Percentiles rank a stretch among this genome's conserved stretches.
These are phyloP conservation scores for Corydoras maculifer DNA, from an alignment of 2,113 vertebrate species.

Conservation along the genomic window DNA sequence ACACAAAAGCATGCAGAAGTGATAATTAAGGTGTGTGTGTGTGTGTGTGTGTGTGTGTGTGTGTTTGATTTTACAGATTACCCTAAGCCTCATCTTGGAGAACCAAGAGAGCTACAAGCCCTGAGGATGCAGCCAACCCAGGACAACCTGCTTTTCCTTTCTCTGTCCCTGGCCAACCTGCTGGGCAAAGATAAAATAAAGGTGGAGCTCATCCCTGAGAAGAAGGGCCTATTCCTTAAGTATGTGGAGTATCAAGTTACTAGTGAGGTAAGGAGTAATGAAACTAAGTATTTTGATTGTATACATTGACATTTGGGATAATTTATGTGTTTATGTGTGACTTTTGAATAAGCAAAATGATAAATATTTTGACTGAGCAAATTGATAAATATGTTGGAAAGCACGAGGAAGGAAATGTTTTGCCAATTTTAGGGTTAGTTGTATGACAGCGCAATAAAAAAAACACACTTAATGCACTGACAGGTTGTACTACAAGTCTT, in stretches of 20 bases:
- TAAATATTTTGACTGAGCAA: too few species aligned
- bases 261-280: conserved; percentile 73
- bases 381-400: too few species aligned
- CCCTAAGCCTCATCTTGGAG: conserved; percentile 66
- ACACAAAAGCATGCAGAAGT: not conserved
- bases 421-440: too few species aligned
- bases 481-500: not conserved
- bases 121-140: conserved; percentile 74
- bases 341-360: too few species aligned
- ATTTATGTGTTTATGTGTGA: too few species aligned
- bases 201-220: conserved; percentile 92
- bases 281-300: not conserved
- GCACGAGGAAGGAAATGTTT: too few species aligned
- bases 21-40: conserved; percentile 15
- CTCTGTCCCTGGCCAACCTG: conserved; percentile 75
- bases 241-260: conserved; percentile 95
- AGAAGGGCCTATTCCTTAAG: conserved; percentile 96
- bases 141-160: conserved; percentile 74
- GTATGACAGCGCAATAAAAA: not conserved
- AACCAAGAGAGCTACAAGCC: conserved; percentile 58
- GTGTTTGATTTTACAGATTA: conserved; percentile 63
- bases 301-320: too few species aligned
- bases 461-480: not conserved
- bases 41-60: conserved; percentile 14
- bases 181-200: conserved; percentile 76